Evolutionary conservation across 2,888 invertebrate genomes (phyloP).

Genomic region (Amorpha juglandis): DNA sequence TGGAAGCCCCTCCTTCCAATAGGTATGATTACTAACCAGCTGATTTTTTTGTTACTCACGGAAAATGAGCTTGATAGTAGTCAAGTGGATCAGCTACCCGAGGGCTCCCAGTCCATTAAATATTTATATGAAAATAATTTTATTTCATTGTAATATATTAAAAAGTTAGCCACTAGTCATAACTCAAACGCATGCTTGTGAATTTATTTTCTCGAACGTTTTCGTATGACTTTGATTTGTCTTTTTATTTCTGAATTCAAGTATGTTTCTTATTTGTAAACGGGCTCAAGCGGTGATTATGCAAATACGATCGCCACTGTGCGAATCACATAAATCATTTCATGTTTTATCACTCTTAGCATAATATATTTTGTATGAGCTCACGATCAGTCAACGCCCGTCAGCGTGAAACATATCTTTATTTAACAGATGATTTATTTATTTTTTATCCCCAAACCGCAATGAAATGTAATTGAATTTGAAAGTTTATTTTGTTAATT

Average conservation of each 20-base stretch:
- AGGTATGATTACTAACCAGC: too few species aligned
- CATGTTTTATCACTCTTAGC: constrained; percentile 75
- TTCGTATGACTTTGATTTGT: constrained; percentile 7
- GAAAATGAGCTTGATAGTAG: too few species aligned
- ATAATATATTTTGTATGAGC: constrained; percentile 71
- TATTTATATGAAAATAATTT: neutral
- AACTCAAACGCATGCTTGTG: constrained; percentile 7
- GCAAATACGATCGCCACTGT: constrained; percentile 63
- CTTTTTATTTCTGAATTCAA: constrained; percentile 44
- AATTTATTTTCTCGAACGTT: neutral
- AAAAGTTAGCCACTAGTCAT: constrained; percentile 5
- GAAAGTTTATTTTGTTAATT: constrained; percentile 26
- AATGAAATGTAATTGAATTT: constrained; percentile 37
- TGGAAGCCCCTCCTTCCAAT: too few species aligned
- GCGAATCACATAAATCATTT: constrained; percentile 76
- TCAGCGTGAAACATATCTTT: constrained; percentile 53
- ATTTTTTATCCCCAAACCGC: constrained; percentile 40
- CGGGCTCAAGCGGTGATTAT: constrained; percentile 68
- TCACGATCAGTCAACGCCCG: constrained; percentile 65
- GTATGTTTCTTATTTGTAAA: constrained; percentile 63
- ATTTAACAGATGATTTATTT: constrained; percentile 61
- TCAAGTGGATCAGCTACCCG: too few species aligned
- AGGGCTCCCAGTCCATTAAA: too few species aligned
- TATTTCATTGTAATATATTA: neutral
- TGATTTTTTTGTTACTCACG: too few species aligned